phyloP scores from a whole-genome alignment of 2,888 invertebrate genomes.

The Ichneumoninae sp. region DNA sequence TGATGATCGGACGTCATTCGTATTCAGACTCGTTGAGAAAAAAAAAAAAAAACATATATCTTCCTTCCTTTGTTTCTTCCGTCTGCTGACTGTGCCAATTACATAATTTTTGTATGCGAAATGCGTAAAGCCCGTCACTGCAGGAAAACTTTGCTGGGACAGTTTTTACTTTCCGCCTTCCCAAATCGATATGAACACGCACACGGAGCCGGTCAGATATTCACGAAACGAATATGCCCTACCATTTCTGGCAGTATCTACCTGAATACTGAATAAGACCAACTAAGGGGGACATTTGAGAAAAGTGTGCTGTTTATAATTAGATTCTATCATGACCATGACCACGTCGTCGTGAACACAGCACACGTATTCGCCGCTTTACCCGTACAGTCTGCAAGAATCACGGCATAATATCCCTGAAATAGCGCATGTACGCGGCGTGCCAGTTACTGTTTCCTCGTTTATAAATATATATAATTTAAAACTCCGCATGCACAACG shows the following conservation, averaged over 20 bases:
- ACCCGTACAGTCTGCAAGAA: constrained; percentile 59
- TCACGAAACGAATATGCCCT: constrained; percentile 28
- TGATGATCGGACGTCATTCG: constrained; percentile 28
- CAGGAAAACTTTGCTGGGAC: neutral
- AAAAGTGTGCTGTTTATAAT: constrained; percentile 74
- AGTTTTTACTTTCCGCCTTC: neutral
- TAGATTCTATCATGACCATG: constrained; percentile 74
- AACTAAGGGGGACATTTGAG: constrained; percentile 67
- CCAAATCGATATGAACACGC: neutral
- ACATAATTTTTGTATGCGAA: neutral
- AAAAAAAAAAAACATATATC: neutral
- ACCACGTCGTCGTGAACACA: constrained; percentile 67
- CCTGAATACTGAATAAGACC: constrained; percentile 61
- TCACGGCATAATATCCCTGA: constrained; percentile 69
- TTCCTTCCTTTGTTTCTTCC: constrained; percentile 7
- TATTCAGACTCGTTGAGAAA: constrained; percentile 28
- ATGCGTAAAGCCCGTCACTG: neutral
- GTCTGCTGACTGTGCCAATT: neutral
- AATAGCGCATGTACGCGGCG: constrained; percentile 68
- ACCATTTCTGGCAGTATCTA: constrained; percentile 44
- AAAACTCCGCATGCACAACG: neutral
- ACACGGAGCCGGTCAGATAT: neutral
- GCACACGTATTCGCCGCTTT: constrained; percentile 65
- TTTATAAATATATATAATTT: constrained; percentile 54
- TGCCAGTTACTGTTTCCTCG: constrained; percentile 68